Base-by-base conservation (phyloP, 2,797 vertebrate species). In the Trichosurus vulpecula region DNA sequence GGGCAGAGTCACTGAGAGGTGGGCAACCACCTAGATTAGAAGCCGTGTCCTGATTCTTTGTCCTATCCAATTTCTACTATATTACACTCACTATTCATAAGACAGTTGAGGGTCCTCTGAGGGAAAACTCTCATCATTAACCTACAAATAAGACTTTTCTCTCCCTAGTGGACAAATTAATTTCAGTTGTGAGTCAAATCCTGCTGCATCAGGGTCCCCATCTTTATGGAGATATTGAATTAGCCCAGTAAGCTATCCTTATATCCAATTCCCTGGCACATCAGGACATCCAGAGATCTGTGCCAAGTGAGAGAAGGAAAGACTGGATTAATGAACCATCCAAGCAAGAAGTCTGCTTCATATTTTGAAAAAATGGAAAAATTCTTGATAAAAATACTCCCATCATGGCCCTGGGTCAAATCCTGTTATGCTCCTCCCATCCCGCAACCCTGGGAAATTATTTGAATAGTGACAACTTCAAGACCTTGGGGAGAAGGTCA, bases 61-160 rank as follows among this genome's bases (percentile, higher is more conserved):
- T n/a, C 93, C 51, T 57, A 4, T 1, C 16, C 35, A 0, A 9
- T 47, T 47, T 27, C 90, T 91, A 54, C 6, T 0, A 14, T 16
- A 91, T 57, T 35, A 12, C 31, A 1, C 52, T 27, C 52, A 93
- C 74, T 19, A 56, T 14, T 14, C 10, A 55, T n/a, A 58, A 89
- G 66, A 14, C 2, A 2, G 30, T 0, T 0, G 2, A 13, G 55
- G 53, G 74, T 35, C 66, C 41, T 52, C 54, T 0, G 81, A 74
- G 52, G 92, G 58, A 41, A 51, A 2, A 1, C 31, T 1, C 6
- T 2, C 93, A 25, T 92, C 57, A 6, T 52, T 25, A 4, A 52
- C 54, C 87, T 35, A 52, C 41, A 2, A 1, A 5, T 0, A 11
- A 6, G 41, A 57, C 55, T 47, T 19, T 87, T 81, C 25, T 29